Evolutionary conservation across 2,113 vertebrate species (phyloP), one percentile per base, ranked within the genome.

Genomic region (Tachysurus fulvidraco): DNA sequence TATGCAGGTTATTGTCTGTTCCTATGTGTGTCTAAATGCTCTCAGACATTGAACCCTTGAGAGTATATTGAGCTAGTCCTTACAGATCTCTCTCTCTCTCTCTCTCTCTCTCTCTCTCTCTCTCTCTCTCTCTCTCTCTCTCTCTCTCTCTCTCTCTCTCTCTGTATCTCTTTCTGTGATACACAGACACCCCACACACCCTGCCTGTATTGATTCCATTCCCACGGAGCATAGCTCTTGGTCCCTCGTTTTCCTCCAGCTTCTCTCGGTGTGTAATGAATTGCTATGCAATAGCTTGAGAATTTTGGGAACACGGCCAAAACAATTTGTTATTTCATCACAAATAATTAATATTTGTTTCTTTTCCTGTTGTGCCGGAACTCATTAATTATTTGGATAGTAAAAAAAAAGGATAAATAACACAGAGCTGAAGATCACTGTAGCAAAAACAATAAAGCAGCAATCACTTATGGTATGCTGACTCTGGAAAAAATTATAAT

Each of bases 271-370:
- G 59, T 88, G 85, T 91, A 91, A 91, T 92, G 89, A 90, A 92
- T 92, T 92, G 86, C 88, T 55, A 88, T 88, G 88, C 88, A 87
- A 90, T 87, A 86, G 89, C 87, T 88, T 81, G 71, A 87, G 89
- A 79, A 85, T 88, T 91, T 92, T 91, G 87, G 87, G 86, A 92
- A 87, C 57, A 50, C 86, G 85, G 89, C 91, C 91, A 92, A 89
- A 55, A 87, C 90, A 88, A 92, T 94, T 91, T 87, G 89, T 93
- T 92, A 92, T 92, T 89, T 87, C 89, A 88, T 91, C 90, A 89
- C 85, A 90, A 90, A 89, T 93, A 92, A 92, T 93, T 92, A 92
- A 93, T 92, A 92, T 91, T 67, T 81, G 89, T 88, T 90, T 84
- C 85, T 90, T 90, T 74, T 85, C 89, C 87, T 90, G 87, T 92